Evolutionary conservation across 2,797 vertebrate species (phyloP), one percentile per base, ranked within the genome.

Genomic region (Remorina albescens): DNA sequence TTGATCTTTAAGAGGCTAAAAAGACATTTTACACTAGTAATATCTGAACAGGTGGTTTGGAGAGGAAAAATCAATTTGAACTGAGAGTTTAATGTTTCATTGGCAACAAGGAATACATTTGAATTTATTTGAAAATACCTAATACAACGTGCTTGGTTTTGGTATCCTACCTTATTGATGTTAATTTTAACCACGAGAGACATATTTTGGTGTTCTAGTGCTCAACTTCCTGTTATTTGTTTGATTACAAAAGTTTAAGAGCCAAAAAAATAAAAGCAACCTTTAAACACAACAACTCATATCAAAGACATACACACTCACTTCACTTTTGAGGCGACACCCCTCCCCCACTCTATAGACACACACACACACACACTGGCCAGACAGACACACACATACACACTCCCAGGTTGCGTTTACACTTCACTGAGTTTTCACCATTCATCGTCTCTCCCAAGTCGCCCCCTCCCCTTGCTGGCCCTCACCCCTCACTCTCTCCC

Each of bases 371-470:
- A 94, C 94, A 92, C 81, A 83, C 90, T 54, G 65, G 41, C 83
- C 84, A 86, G 79, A 88, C 79, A 85, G 51, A 41, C 39, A 16
- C 39, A 41, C 39, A 41, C 37, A 39, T 79, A 85, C 77, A 62
- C 76, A 57, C 81, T 82, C 87, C 95, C 89, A 88, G 86, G 96
- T 96, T 96, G 95, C 93, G 93, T 97, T 98, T 97, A 96, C 97
- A 98, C 97, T 96, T 96, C 95, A 91, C 95, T 97, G 97, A 92
- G 95, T 98, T 96, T 95, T 95, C 95, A 84, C 94, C 96, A 96
- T 97, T 97, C 97, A 96, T 95, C 83, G 91, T 93, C 94, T 93
- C 95, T 94, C 95, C 93, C 93, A 91, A 95, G 94, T 94, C 93
- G 90, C 92, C 92, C 51, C 25, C 69, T 41, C 59, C 46, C 72